Evolutionary conservation across 2,888 invertebrate species (phyloP), one percentile per base, ranked within the genome.

Genomic region (Podabrus alpinus): DNA sequence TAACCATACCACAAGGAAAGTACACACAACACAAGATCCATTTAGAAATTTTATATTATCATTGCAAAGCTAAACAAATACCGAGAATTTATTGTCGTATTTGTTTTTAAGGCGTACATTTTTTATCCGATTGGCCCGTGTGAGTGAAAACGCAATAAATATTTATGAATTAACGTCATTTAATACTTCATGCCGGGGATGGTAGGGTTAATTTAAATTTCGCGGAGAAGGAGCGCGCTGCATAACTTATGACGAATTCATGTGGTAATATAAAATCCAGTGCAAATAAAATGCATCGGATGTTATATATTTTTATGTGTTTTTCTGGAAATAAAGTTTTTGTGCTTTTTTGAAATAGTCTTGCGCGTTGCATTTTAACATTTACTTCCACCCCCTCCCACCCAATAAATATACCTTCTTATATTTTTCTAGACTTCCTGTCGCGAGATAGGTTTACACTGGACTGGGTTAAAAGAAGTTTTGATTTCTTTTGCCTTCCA

Each of bases 261-360:
- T 70, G 66, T 24, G 25, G 68, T 59, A 60, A 68, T 68, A 66
- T 76, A 82, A 83, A 82, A 83, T 80, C 83, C 81, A 81, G 83
- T 84, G 69, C 73, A 69, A 69, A 73, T 73, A 69, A 83, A 86
- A 83, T 84, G 85, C 86, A 86, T 86, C 85, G 84, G 85, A 86
- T 85, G 86, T 86, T 86, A 86, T 86, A 85, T 86, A 86, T 86
- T 86, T 86, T 86, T 86, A 86, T 86, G 86, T 86, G 85, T 86
- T 86, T 86, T 86, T 86, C 84, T 85, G 81, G 79, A 83, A 84
- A 84, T 85, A 85, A 85, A 85, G 84, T 86, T 85, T 85, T 85
- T 84, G 82, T 83, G 81, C 83, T 83, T 84, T 85, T 84, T 84
- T 83, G 75, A 77, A 77, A 81, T 77, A 74, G 81, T 79, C 81